Evolutionary conservation across 2,113 vertebrate genomes (phyloP).

Genomic region (Anolis carolinensis): DNA sequence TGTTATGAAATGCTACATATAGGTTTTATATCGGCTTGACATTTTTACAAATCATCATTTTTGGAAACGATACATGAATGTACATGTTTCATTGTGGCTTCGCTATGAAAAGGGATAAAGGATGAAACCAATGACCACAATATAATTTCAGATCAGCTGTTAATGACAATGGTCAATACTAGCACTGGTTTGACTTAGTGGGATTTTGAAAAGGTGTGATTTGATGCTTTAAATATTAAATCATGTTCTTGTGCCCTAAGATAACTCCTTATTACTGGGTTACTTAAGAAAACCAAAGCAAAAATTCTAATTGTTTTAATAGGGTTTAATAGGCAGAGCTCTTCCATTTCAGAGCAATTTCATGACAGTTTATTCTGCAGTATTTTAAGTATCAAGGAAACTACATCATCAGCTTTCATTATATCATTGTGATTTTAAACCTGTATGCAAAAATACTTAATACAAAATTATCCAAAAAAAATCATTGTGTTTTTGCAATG

Average conservation of each 20-base stretch:
- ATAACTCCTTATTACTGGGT: background rate
- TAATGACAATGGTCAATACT: background rate
- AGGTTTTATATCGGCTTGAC: background rate
- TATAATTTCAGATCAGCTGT: background rate
- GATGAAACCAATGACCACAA: background rate
- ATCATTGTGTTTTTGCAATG: background rate
- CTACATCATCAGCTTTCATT: background rate
- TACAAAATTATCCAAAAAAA: no score
- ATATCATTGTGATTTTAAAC: background rate
- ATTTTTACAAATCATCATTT: background rate
- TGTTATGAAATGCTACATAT: conserved; percentile 18
- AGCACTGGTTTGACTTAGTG: background rate
- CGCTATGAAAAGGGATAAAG: background rate
- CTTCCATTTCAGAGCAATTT: background rate
- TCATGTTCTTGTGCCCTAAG: background rate
- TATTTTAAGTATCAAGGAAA: background rate
- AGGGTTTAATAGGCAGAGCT: background rate
- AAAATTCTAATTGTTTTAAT: background rate
- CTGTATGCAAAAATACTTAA: no score
- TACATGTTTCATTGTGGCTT: conserved; percentile 24
- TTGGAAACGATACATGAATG: background rate
- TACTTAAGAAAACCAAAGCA: background rate
- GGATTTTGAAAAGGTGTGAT: background rate
- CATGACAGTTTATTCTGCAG: background rate
- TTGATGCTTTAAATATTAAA: background rate